These are phyloP conservation scores for Trididemnum clinides DNA, from an alignment of 23 tunicate species.

Conservation along the genomic window DNA sequence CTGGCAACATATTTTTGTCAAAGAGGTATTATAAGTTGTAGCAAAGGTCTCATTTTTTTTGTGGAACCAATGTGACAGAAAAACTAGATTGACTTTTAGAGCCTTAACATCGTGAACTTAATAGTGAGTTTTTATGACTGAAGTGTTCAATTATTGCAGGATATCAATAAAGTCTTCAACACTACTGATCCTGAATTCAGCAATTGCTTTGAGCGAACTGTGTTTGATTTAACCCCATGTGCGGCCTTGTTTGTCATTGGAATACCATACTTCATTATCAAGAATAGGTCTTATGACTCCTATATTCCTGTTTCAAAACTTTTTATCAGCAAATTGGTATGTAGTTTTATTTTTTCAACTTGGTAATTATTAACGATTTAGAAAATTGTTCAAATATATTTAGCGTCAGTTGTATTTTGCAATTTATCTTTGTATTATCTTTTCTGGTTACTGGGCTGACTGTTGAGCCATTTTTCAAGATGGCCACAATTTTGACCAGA, in stretches of 20 bases:
- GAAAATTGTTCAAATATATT: too few relatives aligned
- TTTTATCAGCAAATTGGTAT: constrained; percentile 14
- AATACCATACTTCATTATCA: not conserved
- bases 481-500: too few relatives aligned
- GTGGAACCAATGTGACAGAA: too few relatives aligned
- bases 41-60: too few relatives aligned
- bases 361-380: not conserved
- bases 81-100: too few relatives aligned
- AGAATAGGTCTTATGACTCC: not conserved
- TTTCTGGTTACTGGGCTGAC: too few relatives aligned
- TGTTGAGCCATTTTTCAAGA: too few relatives aligned
- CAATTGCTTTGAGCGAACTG: constrained; percentile 31
- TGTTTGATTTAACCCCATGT: constrained; percentile 45
- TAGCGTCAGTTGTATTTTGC: not conserved
- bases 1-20: too few relatives aligned
- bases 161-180: constrained; percentile 4
- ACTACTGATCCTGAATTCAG: constrained; percentile 40
- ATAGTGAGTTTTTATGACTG: too few relatives aligned
- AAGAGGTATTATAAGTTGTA: too few relatives aligned
- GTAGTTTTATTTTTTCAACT: not conserved
- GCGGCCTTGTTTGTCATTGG: not conserved
- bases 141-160: constrained; percentile 24
- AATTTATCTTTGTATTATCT: not conserved
- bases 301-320: constrained; percentile 1
- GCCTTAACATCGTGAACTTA: too few relatives aligned